Conservation (phyloP, 2,888 invertebrate genomes). For the Conomelus anceps region DNA sequence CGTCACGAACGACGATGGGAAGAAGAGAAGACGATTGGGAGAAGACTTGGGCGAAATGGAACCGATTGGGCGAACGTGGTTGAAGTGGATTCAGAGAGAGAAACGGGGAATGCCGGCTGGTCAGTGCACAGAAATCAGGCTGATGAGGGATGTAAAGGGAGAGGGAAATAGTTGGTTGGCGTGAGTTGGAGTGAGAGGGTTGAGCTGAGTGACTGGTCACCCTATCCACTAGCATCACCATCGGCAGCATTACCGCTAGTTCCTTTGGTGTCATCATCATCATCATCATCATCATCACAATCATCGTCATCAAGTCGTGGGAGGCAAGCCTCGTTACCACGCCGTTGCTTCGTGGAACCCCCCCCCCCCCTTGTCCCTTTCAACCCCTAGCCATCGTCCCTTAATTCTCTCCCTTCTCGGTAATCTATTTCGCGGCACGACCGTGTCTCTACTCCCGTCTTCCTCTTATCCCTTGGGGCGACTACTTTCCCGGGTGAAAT, state of each 20-base stretch:
- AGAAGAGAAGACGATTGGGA: background rate
- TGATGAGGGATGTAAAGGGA: background rate
- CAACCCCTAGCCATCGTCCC: background rate
- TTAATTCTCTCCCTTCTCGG: background rate
- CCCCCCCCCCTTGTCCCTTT: no score
- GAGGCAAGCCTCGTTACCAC: constrained; percentile 10
- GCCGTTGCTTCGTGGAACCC: background rate
- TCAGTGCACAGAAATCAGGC: background rate
- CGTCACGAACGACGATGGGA: background rate
- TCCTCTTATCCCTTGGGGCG: background rate
- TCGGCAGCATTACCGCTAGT: background rate
- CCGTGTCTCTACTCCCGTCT: background rate
- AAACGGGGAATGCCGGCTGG: background rate
- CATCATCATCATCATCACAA: background rate
- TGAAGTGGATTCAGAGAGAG: background rate
- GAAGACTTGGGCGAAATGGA: background rate
- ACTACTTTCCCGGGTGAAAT: background rate
- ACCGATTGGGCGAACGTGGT: background rate
- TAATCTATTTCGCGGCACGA: background rate
- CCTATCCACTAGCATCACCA: background rate
- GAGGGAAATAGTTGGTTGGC: background rate
- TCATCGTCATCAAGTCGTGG: background rate
- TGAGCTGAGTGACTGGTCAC: background rate
- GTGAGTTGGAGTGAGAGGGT: background rate
- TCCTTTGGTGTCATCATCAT: no score